Evolutionary conservation across 2,888 invertebrate species (phyloP).

Genomic region (Aphelenchoides bicaudatus): DNA sequence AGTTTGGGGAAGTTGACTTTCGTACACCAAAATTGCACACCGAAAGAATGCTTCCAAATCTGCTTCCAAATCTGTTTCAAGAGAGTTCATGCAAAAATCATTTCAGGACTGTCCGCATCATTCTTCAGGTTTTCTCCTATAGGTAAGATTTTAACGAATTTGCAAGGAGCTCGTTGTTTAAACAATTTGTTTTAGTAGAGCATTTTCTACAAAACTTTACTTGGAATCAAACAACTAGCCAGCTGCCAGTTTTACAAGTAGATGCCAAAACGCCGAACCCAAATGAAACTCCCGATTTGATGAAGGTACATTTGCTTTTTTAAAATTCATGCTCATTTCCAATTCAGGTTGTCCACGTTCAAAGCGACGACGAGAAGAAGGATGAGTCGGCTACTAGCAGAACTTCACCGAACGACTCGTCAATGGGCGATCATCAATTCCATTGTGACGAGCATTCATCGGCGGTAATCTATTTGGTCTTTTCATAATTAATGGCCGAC

Average conservation of each 20-base stretch:
- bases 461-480: too few species aligned
- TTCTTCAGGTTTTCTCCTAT: conserved; percentile 60
- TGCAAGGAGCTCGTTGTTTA: too few species aligned
- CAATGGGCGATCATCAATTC: too few species aligned
- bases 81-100: too few species aligned
- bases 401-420: conserved; percentile 5
- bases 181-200: too few species aligned
- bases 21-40: neutral
- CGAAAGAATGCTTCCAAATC: neutral
- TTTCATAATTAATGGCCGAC: conserved; percentile 5
- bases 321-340: conserved; percentile 10
- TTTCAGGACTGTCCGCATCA: conserved; percentile 46
- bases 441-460: too few species aligned
- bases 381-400: neutral
- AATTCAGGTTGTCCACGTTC: conserved; percentile 27
- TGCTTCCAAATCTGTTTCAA: neutral
- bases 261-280: conserved; percentile 34
- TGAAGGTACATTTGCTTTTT: conserved; percentile 27
- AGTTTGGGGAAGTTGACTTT: neutral
- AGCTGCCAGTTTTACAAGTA: conserved; percentile 31
- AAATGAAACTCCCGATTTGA: conserved; percentile 27
- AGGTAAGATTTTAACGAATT: too few species aligned
- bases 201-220: conserved; percentile 47
- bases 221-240: conserved; percentile 21
- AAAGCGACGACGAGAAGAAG: conserved; percentile 29